phyloP scores from a whole-genome alignment of 2,797 vertebrate species.

The Enoplosus armatus region DNA sequence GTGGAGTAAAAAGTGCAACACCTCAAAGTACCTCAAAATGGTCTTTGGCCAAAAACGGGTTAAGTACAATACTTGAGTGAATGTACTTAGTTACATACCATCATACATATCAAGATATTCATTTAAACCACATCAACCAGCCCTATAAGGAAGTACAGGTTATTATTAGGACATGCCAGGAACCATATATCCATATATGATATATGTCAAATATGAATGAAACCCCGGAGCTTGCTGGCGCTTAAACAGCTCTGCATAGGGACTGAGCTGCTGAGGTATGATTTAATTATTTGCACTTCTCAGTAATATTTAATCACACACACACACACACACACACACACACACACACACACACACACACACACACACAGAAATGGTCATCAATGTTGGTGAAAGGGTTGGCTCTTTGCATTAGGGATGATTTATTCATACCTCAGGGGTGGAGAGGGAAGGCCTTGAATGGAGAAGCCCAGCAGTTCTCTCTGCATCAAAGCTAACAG shows the following conservation, averaged over 20 bases:
- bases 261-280: conserved; percentile 40
- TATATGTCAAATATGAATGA: conserved; percentile 61
- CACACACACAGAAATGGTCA: conserved; percentile 34
- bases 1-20: not conserved
- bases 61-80: too few species aligned
- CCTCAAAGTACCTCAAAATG: not conserved
- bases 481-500: conserved; percentile 45
- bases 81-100: not conserved
- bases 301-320: conserved; percentile 73
- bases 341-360: conserved; percentile 32
- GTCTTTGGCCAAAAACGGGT: too few species aligned
- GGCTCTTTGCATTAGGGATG: conserved; percentile 68
- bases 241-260: conserved; percentile 37
- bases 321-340: conserved; percentile 12
- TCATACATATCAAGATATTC: not conserved
- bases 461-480: conserved; percentile 29
- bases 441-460: conserved; percentile 28
- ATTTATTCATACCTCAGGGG: conserved; percentile 72
- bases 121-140: not conserved
- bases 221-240: conserved; percentile 33
- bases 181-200: conserved; percentile 33
- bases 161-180: conserved; percentile 34
- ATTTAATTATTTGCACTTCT: conserved; percentile 67
- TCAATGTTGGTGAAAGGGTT: conserved; percentile 49
- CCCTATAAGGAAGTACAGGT: not conserved